Evolutionary conservation across 2,113 vertebrate species (phyloP).

Genomic region (Muntiacus muntjak): DNA sequence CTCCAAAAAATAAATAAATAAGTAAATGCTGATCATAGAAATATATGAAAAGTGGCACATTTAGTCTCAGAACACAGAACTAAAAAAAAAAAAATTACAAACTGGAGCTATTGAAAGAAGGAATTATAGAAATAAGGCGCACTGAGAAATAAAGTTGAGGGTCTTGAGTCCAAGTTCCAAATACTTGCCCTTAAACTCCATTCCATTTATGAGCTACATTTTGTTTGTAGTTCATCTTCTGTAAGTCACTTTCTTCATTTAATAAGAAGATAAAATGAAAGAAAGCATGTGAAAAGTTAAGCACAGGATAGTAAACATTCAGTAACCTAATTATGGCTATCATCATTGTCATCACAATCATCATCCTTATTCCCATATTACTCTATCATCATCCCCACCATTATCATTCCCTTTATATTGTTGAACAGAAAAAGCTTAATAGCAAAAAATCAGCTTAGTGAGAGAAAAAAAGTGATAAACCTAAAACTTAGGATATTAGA

Average conservation of each 20-base stretch:
- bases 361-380: background rate
- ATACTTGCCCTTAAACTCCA: background rate
- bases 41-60: background rate
- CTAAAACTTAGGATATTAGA: background rate
- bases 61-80: background rate
- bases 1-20: background rate
- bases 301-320: background rate
- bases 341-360: background rate
- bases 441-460: background rate
- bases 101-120: background rate
- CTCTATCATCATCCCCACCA: background rate
- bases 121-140: background rate
- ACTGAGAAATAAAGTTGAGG: background rate
- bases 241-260: background rate
- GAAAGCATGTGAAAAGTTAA: background rate
- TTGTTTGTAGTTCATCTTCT: background rate
- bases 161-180: background rate
- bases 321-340: background rate
- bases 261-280: background rate
- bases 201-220: background rate
- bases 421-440: background rate
- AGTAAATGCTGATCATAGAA: background rate
- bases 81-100: background rate
- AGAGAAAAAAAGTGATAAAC: background rate
- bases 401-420: background rate